These are phyloP conservation scores for Penaeus monodon DNA, from an alignment of 2,888 invertebrate species.

Conservation along the genomic window DNA sequence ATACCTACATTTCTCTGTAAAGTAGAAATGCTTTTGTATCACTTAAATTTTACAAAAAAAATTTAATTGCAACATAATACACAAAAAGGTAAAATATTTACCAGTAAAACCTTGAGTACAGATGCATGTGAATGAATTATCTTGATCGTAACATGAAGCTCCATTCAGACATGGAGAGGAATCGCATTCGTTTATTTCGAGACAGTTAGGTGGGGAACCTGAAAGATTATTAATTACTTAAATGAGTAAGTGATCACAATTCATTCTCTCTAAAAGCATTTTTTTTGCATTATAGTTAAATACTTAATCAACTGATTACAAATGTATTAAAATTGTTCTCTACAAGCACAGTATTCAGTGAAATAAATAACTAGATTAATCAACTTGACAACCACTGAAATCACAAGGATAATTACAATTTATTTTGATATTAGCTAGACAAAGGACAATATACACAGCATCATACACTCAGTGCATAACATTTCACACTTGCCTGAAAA, in stretches of 20 bases:
- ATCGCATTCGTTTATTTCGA: constrained; percentile 87
- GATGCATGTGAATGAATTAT: constrained; percentile 90
- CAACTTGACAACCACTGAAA: no score
- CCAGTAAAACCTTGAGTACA: constrained; percentile 87
- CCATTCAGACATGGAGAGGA: constrained; percentile 88
- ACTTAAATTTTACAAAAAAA: neutral
- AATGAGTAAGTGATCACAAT: neutral
- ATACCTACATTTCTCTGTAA: neutral
- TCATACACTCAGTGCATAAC: neutral
- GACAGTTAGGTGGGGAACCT: constrained; percentile 65
- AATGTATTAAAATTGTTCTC: no score
- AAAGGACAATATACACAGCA: no score
- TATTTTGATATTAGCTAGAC: no score
- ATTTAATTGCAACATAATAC: neutral
- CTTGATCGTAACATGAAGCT: constrained; percentile 88
- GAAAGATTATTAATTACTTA: constrained; percentile 11
- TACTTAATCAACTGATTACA: no score
- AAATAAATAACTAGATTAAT: no score
- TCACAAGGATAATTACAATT: no score
- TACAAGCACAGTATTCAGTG: no score
- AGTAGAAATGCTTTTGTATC: neutral
- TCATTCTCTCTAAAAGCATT: no score
- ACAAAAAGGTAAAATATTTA: constrained; percentile 47
- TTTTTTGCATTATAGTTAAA: no score
- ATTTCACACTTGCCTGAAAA: constrained; percentile 69